Base-by-base conservation (phyloP, 2,888 invertebrate genomes). In the Drosophila diplacantha region DNA sequence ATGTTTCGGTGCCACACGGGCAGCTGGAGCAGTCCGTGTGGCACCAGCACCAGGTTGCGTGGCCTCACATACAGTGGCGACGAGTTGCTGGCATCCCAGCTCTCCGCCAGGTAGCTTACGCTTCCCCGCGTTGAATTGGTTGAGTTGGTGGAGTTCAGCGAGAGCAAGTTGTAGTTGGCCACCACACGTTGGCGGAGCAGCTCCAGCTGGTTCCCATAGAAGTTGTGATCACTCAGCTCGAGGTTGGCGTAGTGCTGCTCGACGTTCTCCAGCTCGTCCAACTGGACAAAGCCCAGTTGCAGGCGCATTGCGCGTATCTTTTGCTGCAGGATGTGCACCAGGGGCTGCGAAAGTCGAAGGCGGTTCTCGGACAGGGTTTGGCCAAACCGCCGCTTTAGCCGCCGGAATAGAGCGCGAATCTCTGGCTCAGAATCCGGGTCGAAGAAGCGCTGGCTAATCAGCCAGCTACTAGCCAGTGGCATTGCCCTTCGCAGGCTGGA, bases 31-130 rank as follows among this genome's bases (percentile, higher is more conserved):
- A 87, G 73, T 0, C 85, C 83, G 44, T 82, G 81, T 0, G 87
- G 87, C n/a, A 87, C 72, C 26, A 87, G 46, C 0, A 87, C 83
- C 1, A 82, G 66, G 65, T 87, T 87, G 9, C 84, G 75, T 0
- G 85, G 81, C 22, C 85, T 84, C 3, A 86, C 73, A 49, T 84
- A 87, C 24, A 87, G 73, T 0, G 87, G 87, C 2, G 87, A 87
- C 0, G 87, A 84, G n/a, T 78, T 83, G 60, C 84, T 84, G 32
- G 84, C 81, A 16, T 65, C 31, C 74, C 85, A 81, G 8, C 74
- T 72, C 3, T 80, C 74, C 4, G 78, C 47, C 2, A 86, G 66
- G 6, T 82, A 83, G 46, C 74, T 74, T 1, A 69, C 47, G 56
- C 75, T 73, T 14, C 62, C 68, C 0, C 73, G 71, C 24, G 56